Evolutionary conservation across 2,888 invertebrate species (phyloP).

Genomic region (Thysanoteuthis rhombus): DNA sequence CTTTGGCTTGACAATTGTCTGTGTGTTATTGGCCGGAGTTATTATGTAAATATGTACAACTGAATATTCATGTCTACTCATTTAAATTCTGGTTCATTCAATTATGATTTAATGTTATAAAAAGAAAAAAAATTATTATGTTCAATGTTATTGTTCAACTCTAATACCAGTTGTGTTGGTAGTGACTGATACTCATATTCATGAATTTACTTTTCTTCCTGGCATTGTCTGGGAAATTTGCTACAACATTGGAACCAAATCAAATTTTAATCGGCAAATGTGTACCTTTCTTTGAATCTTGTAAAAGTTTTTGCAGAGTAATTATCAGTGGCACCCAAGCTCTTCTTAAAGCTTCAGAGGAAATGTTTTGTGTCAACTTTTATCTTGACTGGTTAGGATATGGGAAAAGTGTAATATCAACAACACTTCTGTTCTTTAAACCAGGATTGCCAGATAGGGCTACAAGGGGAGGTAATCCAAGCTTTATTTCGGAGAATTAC

Average conservation of each 20-base stretch:
- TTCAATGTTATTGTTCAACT: constrained; percentile 1
- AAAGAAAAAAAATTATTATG: background rate
- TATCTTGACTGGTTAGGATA: constrained; percentile 12
- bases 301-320: background rate
- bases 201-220: background rate
- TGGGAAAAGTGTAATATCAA: background rate
- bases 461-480: too few species aligned
- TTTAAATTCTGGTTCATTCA: constrained; percentile 12
- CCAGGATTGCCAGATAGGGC: too few species aligned
- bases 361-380: background rate
- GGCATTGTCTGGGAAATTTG: background rate
- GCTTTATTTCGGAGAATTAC: too few species aligned
- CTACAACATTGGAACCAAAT: constrained; percentile 1
- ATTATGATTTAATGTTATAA: background rate
- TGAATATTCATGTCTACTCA: constrained; percentile 12
- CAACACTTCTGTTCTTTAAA: background rate
- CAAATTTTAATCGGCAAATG: background rate
- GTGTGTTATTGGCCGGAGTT: background rate
- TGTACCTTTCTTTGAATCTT: background rate
- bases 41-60: constrained; percentile 12
- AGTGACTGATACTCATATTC: background rate
- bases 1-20: constrained; percentile 12
- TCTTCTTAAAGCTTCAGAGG: background rate
- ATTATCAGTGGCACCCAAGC: background rate
- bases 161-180: background rate